Evolutionary conservation across 2,888 invertebrate species (phyloP).

Genomic region (Sipha maydis): DNA sequence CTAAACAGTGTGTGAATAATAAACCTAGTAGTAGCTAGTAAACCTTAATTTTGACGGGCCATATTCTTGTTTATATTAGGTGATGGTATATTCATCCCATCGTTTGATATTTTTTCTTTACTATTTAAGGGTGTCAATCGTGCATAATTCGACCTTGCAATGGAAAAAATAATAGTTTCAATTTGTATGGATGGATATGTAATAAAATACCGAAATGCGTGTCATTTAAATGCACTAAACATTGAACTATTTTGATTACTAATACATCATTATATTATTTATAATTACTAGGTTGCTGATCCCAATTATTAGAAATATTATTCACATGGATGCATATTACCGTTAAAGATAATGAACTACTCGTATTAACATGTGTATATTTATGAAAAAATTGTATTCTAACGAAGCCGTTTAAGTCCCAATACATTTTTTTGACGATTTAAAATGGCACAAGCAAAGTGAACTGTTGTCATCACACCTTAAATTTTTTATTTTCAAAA

Average conservation of each 20-base stretch:
- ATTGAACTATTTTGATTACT: background rate
- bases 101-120: too few species aligned
- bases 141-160: conserved; percentile 17
- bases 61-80: too few species aligned
- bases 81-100: too few species aligned
- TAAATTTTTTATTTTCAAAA: too few species aligned
- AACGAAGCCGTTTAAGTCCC: conserved; percentile 44
- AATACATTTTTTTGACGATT: conserved; percentile 40
- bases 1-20: too few species aligned
- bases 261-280: background rate
- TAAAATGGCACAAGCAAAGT: background rate
- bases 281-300: too few species aligned
- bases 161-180: background rate
- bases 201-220: background rate
- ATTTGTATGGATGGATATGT: background rate
- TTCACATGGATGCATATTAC: too few species aligned
- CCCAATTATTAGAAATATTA: too few species aligned
- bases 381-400: conserved; percentile 24
- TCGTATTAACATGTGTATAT: background rate
- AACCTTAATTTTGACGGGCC: too few species aligned
- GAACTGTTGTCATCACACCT: too few species aligned
- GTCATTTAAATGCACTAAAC: background rate
- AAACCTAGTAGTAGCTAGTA: too few species aligned
- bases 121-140: background rate
- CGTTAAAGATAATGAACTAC: background rate